A percentile compares a stretch with the other conserved stretches of the same genome.
Conservation (phyloP, 2,797 vertebrate genomes). For the Platyrinchus mystaceus region DNA sequence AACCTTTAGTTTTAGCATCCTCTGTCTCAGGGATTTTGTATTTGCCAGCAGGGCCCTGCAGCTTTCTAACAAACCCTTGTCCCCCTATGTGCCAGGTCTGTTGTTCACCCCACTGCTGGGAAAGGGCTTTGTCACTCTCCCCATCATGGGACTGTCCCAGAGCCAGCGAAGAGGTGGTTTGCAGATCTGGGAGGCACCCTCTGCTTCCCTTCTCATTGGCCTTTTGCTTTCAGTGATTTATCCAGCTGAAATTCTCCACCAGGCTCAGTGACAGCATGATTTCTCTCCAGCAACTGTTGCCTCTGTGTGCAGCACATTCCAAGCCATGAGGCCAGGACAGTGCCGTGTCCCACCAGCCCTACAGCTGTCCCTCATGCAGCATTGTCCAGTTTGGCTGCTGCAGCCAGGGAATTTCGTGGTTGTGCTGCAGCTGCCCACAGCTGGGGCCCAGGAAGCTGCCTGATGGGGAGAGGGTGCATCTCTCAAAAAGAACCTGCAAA, state of each 20-base stretch:
- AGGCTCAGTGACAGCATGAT: conserved; percentile 18
- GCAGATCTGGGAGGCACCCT: background rate
- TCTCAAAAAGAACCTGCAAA: background rate
- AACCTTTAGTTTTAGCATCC: background rate
- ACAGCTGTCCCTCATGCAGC: background rate
- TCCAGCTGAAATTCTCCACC: background rate
- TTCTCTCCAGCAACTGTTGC: conserved; percentile 22
- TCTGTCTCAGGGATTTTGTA: background rate
- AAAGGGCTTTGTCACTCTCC: background rate
- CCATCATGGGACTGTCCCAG: background rate
- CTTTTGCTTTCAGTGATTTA: background rate
- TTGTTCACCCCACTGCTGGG: background rate
- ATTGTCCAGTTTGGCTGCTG: background rate
- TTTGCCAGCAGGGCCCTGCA: background rate
- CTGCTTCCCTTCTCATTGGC: background rate
- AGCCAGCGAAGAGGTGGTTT: background rate
- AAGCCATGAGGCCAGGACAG: background rate
- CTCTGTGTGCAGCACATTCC: background rate
- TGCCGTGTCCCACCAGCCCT: background rate
- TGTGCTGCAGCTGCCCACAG: background rate
- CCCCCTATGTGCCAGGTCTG: background rate
- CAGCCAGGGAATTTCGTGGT: background rate
- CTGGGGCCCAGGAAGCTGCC: background rate
- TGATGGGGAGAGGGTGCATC: background rate
- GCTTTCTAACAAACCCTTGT: background rate